Evolutionary conservation across 2,888 invertebrate genomes (phyloP).

Genomic region (Yponomeuta malinellus): DNA sequence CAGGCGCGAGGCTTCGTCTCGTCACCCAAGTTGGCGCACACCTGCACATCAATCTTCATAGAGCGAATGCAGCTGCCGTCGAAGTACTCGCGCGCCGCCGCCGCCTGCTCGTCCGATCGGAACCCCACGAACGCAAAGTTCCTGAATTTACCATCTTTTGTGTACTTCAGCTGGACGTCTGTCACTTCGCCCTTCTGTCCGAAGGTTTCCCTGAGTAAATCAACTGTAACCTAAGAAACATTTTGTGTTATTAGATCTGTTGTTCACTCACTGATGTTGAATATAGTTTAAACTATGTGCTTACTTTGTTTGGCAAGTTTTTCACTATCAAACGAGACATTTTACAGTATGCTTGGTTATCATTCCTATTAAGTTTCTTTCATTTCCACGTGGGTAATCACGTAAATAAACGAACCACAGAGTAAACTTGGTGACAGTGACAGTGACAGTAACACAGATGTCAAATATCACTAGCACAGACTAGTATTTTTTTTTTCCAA

Average conservation of each 20-base stretch:
- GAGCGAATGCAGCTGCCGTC: slow-evolving; percentile 91
- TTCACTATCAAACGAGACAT: slow-evolving; percentile 94
- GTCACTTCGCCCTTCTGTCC: slow-evolving; percentile 89
- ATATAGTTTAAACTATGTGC: slow-evolving; percentile 30
- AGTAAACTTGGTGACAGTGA: background rate
- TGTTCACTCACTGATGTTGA: background rate
- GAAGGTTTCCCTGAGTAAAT: slow-evolving; percentile 85
- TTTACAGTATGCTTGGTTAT: background rate
- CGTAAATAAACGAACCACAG: background rate
- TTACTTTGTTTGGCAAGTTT: slow-evolving; percentile 91
- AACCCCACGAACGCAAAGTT: slow-evolving; percentile 96
- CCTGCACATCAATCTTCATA: slow-evolving; percentile 85
- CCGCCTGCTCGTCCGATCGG: slow-evolving; percentile 86
- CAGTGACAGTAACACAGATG: background rate
- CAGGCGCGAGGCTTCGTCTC: slow-evolving; percentile 89
- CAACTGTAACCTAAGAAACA: slow-evolving; percentile 82
- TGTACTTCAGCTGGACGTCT: slow-evolving; percentile 95
- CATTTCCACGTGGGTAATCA: background rate
- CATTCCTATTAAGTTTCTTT: too few relatives aligned
- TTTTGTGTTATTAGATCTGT: slow-evolving; percentile 24
- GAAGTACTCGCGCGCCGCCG: slow-evolving; percentile 84
- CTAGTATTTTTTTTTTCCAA: too few relatives aligned
- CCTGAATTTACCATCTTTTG: slow-evolving; percentile 92
- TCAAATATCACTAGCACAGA: too few relatives aligned
- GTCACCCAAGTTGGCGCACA: slow-evolving; percentile 80